These are phyloP conservation scores for Drosophila paramelanica DNA, from an alignment of 2,888 invertebrate genomes.

Conservation along the genomic window DNA sequence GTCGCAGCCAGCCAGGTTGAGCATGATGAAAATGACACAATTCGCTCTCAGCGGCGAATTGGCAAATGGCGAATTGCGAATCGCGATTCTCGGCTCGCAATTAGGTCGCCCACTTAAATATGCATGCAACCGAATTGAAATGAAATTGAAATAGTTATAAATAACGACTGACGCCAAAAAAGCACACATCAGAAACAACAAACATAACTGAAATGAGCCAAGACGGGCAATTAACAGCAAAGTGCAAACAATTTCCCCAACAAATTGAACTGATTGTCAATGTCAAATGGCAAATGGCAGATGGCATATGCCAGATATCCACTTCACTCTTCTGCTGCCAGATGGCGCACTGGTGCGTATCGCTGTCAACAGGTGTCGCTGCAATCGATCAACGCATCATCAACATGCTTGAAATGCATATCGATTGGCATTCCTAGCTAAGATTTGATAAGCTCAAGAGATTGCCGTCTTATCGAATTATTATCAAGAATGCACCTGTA, in stretches of 20 bases:
- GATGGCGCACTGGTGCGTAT: constrained; percentile 19
- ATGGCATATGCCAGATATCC: not conserved
- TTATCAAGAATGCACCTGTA: too few species aligned
- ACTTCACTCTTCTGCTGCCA: constrained; percentile 13
- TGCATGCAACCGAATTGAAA: constrained; percentile 60
- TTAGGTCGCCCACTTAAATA: constrained; percentile 75
- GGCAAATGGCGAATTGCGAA: constrained; percentile 18
- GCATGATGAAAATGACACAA: constrained; percentile 61
- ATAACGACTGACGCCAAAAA: constrained; percentile 56
- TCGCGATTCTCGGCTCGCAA: constrained; percentile 62
- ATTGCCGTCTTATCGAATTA: constrained; percentile 3
- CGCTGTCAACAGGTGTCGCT: constrained; percentile 12
- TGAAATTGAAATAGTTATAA: constrained; percentile 58
- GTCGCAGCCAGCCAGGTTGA: constrained; percentile 22
- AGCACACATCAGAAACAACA: constrained; percentile 1
- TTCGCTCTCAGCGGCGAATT: constrained; percentile 44
- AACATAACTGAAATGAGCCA: constrained; percentile 16
- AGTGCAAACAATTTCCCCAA: constrained; percentile 67
- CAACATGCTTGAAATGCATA: constrained; percentile 3
- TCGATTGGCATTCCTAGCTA: constrained; percentile 16
- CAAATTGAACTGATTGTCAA: constrained; percentile 69
- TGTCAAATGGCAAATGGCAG: constrained; percentile 53
- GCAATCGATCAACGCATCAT: constrained; percentile 1
- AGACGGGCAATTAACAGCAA: constrained; percentile 62
- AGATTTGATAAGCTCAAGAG: constrained; percentile 8